Percentiles rank a stretch among this genome's conserved stretches.
Conservation (phyloP, 2,113 vertebrate species). For the Nanorana parkeri region DNA sequence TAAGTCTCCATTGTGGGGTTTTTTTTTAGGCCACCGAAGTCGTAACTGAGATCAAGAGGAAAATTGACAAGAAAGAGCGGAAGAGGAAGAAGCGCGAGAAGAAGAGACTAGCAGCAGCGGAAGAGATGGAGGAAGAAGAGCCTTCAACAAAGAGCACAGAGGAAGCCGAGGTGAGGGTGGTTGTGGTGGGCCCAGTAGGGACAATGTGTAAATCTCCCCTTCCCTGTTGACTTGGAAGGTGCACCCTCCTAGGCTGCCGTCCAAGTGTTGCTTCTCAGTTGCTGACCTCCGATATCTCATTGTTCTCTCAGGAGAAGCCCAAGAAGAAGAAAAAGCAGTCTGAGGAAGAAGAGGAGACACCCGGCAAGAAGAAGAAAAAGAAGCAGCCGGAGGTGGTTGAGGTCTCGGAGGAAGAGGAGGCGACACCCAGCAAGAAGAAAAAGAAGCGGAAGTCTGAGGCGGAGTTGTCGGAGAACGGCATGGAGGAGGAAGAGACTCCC, state of each 20-base stretch:
- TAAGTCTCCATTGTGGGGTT: not conserved
- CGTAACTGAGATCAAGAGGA: slow-evolving; percentile 81
- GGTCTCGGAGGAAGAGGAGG: not conserved
- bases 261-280: too few species aligned
- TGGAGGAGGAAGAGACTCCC: slow-evolving; percentile 6
- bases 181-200: too few species aligned
- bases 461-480: slow-evolving; percentile 23
- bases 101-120: slow-evolving; percentile 69
- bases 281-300: too few species aligned
- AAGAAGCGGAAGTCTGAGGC: slow-evolving; percentile 25
- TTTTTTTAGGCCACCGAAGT: slow-evolving; percentile 79
- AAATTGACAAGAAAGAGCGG: slow-evolving; percentile 87
- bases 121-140: slow-evolving; percentile 41
- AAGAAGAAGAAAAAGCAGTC: not conserved
- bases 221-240: too few species aligned
- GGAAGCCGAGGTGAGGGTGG: not conserved
- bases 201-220: too few species aligned
- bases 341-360: not conserved
- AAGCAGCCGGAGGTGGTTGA: not conserved
- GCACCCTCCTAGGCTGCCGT: too few species aligned
- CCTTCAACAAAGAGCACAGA: slow-evolving; percentile 27
- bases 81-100: slow-evolving; percentile 85
- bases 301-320: not conserved
- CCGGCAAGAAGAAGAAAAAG: slow-evolving; percentile 27
- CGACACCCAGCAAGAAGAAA: slow-evolving; percentile 12